Base-by-base conservation (phyloP, 2,113 vertebrate genomes). In the Megatriorchis doriae region DNA sequence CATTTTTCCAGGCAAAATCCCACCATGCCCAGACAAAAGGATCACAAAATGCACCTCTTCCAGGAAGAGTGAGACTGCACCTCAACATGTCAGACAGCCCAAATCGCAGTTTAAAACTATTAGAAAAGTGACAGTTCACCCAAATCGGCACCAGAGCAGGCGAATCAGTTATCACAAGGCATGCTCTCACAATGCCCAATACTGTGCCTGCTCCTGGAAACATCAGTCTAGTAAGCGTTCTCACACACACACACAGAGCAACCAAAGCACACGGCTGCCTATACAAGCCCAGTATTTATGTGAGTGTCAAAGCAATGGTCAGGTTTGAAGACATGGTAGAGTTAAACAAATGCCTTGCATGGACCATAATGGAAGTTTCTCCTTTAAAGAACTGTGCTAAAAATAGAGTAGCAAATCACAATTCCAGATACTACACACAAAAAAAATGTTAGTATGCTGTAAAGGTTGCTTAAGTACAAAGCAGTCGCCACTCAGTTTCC, bases 181-280 rank as follows among this genome's bases (percentile, higher is more conserved):
- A 78, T 21, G 43, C 50, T 83, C 79, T 94, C 81, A 81, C 5
- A 19, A 38, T 90, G 79, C 67, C 81, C 31, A 38, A 68, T 81
- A 71, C 58, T 79, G 79, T 75, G 77, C 81, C 77, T 73, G 80
- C 75, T 96, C 96, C 93, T 93, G 95, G n/a, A 87, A 91, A 70
- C 42, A 94, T 74, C 82, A 63, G 16, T 25, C 47, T 56, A 75
- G 18, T 17, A 86, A 74, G 50, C 27, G 59, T 45, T 88, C 94
- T 40, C 71, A 92, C 91, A 86, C 74, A 89, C 74, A 89, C 62
- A 74, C 36, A 53, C 31, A 4, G 31, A 74, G 62, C 43, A 58
- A 94, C 87, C 95, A 93, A 56, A 90, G 94, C 90, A 86, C 5
- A 2, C 47, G 15, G 22, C 89, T 71, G 71, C 73, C 93, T 55